Evolutionary conservation across 2,113 vertebrate species (phyloP).

Genomic region (Zingel zingel): DNA sequence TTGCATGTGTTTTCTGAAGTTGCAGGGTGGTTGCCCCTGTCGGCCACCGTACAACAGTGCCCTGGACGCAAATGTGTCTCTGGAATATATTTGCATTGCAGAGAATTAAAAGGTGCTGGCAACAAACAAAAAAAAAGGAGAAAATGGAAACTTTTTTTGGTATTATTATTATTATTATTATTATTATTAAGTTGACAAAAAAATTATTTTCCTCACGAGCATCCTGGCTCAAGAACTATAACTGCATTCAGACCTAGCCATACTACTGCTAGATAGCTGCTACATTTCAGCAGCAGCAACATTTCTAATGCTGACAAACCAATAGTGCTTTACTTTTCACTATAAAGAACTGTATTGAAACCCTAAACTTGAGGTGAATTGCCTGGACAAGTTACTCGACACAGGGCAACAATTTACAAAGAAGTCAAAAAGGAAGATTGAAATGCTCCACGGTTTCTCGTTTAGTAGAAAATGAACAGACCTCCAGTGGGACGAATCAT

Average conservation of each 20-base stretch:
- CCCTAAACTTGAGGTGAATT: background rate
- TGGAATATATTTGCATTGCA: background rate
- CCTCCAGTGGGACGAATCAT: slow-evolving; percentile 12
- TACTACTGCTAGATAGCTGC: background rate
- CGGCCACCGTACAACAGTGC: background rate
- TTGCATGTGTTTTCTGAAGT: too few species aligned
- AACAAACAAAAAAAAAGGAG: background rate
- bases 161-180: too few species aligned
- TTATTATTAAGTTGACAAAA: too few species aligned
- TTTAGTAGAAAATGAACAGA: background rate
- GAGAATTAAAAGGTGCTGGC: background rate
- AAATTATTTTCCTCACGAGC: too few species aligned
- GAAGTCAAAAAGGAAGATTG: background rate
- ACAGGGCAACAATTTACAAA: background rate
- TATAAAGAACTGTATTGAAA: background rate
- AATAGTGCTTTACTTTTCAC: background rate
- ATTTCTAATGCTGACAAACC: background rate
- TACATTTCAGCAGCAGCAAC: background rate
- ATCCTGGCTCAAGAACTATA: background rate
- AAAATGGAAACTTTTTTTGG: too few species aligned
- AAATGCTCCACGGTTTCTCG: background rate
- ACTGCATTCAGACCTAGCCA: background rate
- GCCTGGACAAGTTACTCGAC: background rate
- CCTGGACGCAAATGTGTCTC: background rate
- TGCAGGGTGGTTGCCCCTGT: too few species aligned